Conservation (phyloP, 2,797 vertebrate species). For the Cossypha heuglini region DNA sequence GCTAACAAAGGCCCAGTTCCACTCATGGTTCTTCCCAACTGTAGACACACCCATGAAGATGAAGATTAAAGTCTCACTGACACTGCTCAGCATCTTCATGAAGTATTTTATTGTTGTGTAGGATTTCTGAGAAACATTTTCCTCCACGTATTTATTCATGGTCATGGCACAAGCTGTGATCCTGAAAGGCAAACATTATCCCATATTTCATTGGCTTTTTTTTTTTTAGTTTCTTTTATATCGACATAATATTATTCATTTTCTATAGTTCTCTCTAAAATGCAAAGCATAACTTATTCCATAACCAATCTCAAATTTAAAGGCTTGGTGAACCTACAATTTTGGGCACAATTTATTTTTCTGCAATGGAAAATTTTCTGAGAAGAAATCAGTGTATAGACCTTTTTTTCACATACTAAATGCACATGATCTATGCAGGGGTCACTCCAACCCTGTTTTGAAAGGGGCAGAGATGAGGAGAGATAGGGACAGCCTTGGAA, state of each 20-base stretch:
- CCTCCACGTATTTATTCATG: conserved; percentile 97
- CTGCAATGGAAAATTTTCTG: background rate
- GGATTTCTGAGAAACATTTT: conserved; percentile 95
- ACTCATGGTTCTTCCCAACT: conserved; percentile 92
- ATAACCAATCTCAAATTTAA: background rate
- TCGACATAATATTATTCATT: background rate
- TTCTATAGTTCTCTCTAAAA: background rate
- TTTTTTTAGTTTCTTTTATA: background rate
- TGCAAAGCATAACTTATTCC: background rate
- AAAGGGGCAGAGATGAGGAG: background rate
- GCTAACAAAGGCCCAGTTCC: conserved; percentile 96
- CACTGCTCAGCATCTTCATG: conserved; percentile 94
- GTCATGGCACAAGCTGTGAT: conserved; percentile 94
- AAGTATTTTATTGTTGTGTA: conserved; percentile 95
- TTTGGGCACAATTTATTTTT: background rate
- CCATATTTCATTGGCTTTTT: background rate
- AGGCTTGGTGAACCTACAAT: background rate
- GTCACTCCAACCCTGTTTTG: background rate
- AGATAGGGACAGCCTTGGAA: background rate
- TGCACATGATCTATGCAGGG: background rate
- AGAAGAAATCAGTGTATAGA: background rate
- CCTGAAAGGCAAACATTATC: conserved; percentile 70
- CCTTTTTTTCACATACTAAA: background rate
- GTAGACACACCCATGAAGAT: conserved; percentile 97
- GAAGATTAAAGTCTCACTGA: conserved; percentile 97